Evolutionary conservation across 2,113 vertebrate species (phyloP).

Genomic region (Sula dactylatra): DNA sequence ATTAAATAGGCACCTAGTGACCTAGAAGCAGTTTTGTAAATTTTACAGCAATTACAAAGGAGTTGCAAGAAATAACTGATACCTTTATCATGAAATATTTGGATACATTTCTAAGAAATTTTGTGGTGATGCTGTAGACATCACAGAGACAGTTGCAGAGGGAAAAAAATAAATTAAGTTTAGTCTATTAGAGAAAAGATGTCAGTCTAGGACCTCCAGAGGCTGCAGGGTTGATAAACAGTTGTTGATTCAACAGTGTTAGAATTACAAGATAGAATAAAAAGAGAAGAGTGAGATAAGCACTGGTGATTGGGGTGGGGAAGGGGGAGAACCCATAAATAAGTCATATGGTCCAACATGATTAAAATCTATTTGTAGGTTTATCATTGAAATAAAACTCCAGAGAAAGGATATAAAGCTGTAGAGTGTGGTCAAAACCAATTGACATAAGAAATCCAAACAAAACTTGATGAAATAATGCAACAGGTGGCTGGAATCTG

Average conservation of each 20-base stretch:
- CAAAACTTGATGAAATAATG: background rate
- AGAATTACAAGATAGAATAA: background rate
- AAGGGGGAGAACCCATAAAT: background rate
- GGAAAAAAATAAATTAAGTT: background rate
- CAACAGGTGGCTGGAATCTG: background rate
- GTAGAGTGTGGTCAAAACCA: background rate
- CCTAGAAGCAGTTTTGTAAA: background rate
- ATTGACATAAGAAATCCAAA: background rate
- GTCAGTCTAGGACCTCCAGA: background rate
- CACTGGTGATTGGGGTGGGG: too few species aligned
- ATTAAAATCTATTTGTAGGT: background rate
- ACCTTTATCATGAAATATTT: background rate
- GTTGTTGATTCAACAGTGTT: background rate
- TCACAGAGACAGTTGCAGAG: background rate
- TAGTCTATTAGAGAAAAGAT: background rate
- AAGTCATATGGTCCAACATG: background rate
- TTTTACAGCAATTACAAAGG: background rate
- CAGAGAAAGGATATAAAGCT: background rate
- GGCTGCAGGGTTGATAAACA: background rate
- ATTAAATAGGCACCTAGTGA: background rate
- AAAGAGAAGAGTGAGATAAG: background rate
- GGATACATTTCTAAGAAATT: background rate
- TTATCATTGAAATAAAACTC: background rate
- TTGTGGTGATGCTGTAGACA: background rate
- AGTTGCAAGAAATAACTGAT: background rate